Conservation (phyloP, 2,113 vertebrate genomes). For the Menura novaehollandiae region DNA sequence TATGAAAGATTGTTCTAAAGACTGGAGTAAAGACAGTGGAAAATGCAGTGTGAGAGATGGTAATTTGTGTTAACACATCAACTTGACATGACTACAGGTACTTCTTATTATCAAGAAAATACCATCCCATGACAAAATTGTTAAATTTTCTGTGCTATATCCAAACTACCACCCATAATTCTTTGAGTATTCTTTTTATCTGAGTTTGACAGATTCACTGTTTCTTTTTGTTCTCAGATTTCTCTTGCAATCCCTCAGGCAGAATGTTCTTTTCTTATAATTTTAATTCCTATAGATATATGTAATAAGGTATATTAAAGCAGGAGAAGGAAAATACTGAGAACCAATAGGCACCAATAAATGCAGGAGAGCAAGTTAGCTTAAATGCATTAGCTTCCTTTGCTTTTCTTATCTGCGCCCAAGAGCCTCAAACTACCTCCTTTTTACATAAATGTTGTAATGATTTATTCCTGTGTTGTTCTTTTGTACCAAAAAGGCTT, state of each 20-base stretch:
- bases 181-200: neutral
- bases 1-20: neutral
- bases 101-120: neutral
- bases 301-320: neutral
- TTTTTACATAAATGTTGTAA: neutral
- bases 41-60: neutral
- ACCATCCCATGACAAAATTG: neutral
- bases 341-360: neutral
- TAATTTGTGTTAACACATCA: neutral
- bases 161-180: neutral
- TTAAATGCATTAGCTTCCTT: neutral
- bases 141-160: neutral
- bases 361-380: neutral
- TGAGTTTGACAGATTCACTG: neutral
- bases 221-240: neutral
- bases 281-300: neutral
- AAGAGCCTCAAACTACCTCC: neutral
- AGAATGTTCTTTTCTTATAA: neutral
- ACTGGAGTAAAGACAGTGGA: neutral
- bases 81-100: neutral
- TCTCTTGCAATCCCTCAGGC: neutral
- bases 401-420: neutral
- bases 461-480: neutral
- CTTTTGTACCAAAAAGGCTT: neutral
- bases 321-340: neutral